These are phyloP conservation scores for Lycorma delicatula DNA, from an alignment of 1,140 invertebrate species.

Conservation along the genomic window DNA sequence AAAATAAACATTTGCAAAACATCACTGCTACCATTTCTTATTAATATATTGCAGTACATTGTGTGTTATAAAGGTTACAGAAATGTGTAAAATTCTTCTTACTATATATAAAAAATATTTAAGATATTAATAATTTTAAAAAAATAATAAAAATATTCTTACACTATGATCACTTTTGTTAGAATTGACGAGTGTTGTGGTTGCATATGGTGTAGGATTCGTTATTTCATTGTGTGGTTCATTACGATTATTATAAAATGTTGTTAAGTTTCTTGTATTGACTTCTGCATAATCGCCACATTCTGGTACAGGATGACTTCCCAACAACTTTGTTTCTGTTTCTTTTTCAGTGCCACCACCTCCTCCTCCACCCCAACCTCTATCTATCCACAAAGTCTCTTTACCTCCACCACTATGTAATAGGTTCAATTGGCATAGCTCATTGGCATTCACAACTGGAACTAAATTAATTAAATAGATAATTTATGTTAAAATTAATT, in stretches of 20 bases:
- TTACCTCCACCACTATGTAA: conserved; percentile 42
- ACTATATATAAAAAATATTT: too few relatives aligned
- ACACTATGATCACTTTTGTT: conserved; percentile 5
- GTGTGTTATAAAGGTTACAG: too few relatives aligned
- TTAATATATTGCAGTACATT: too few relatives aligned
- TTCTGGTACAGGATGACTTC: conserved; percentile 36
- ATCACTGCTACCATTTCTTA: too few relatives aligned
- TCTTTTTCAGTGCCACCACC: conserved; percentile 47
- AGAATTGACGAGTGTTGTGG: conserved; percentile 56
- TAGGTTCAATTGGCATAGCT: conserved; percentile 22
- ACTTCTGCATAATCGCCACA: conserved; percentile 68
- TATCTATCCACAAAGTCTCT: conserved; percentile 65
- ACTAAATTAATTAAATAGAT: conserved; percentile 12
- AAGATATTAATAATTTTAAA: too few relatives aligned
- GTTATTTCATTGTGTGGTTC: conserved; percentile 38
- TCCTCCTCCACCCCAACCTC: conserved; percentile 59
- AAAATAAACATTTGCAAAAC: too few relatives aligned
- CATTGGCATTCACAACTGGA: conserved; percentile 26
- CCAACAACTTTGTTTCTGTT: conserved; percentile 51
- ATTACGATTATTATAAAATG: conserved; percentile 65
- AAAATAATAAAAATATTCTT: too few relatives aligned
- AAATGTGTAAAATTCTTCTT: too few relatives aligned
- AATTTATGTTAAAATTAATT: too few relatives aligned
- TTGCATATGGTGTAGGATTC: conserved; percentile 72
- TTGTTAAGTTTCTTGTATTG: conserved; percentile 53